phyloP scores from a whole-genome alignment of 1,140 invertebrate genomes.

The Euwallacea fornicatus region DNA sequence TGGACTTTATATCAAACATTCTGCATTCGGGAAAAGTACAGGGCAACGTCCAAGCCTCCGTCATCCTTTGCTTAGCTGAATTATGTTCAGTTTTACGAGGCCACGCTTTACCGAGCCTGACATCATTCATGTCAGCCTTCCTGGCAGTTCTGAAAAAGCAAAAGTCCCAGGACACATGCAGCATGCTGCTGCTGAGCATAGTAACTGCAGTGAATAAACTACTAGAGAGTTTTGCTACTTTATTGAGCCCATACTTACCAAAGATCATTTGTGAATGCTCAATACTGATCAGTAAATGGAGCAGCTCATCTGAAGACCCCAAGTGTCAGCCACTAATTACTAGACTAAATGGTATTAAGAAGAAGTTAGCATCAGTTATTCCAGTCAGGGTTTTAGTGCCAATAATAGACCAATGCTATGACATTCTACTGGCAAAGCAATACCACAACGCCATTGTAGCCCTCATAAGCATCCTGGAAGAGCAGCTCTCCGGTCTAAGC shows the following conservation, averaged over 20 bases:
- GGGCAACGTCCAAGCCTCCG: conserved; percentile 70
- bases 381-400: conserved; percentile 77
- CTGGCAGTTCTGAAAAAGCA: conserved; percentile 63
- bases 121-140: conserved; percentile 78
- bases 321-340: conserved; percentile 60
- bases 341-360: conserved; percentile 64
- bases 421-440: conserved; percentile 61
- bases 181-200: conserved; percentile 52
- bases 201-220: conserved; percentile 79
- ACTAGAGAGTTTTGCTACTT: conserved; percentile 75
- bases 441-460: conserved; percentile 65
- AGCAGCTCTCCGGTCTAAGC: conserved; percentile 64
- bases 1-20: conserved; percentile 64
- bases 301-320: conserved; percentile 49
- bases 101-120: conserved; percentile 70
- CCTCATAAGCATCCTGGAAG: conserved; percentile 73
- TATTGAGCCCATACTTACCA: conserved; percentile 81
- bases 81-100: conserved; percentile 72
- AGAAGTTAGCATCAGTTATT: conserved; percentile 70
- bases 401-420: conserved; percentile 67
- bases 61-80: conserved; percentile 80
- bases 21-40: conserved; percentile 62
- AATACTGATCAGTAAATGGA: conserved; percentile 60
- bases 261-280: conserved; percentile 70
- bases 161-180: conserved; percentile 53